Evolutionary conservation across 2,113 vertebrate species (phyloP).

Genomic region (Dasypus novemcinctus): DNA sequence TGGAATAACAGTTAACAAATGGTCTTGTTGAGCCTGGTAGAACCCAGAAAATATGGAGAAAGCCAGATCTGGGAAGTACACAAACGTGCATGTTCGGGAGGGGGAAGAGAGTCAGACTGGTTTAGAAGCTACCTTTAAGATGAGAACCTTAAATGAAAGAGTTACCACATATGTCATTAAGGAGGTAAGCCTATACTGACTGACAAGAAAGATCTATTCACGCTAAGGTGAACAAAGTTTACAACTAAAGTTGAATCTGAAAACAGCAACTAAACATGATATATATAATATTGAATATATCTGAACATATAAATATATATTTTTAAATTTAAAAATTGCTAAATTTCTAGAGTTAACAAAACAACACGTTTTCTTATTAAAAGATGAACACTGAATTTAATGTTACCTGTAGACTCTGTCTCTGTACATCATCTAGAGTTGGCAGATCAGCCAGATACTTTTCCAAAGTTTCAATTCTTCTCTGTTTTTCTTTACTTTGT

Average conservation of each 20-base stretch:
- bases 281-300: not conserved
- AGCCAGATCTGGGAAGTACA: not conserved
- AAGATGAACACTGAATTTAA: not conserved
- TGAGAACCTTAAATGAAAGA: not conserved
- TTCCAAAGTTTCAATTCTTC: constrained; percentile 95
- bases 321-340: not conserved
- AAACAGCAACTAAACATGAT: not conserved
- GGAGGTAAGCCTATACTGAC: not conserved
- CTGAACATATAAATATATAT: not conserved
- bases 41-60: not conserved
- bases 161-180: not conserved
- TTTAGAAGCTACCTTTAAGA: not conserved
- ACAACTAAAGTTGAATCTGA: not conserved
- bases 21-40: not conserved
- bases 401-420: constrained; percentile 91
- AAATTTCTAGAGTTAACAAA: not conserved
- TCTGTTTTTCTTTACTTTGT: constrained; percentile 94
- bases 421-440: constrained; percentile 92
- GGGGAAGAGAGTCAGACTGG: not conserved
- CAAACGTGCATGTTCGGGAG: not conserved
- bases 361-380: not conserved
- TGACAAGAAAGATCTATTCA: not conserved
- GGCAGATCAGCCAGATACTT: constrained; percentile 96
- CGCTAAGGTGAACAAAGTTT: not conserved
- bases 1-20: not conserved